phyloP scores from a whole-genome alignment of 1,140 invertebrate genomes.

The Papilio glaucus region DNA sequence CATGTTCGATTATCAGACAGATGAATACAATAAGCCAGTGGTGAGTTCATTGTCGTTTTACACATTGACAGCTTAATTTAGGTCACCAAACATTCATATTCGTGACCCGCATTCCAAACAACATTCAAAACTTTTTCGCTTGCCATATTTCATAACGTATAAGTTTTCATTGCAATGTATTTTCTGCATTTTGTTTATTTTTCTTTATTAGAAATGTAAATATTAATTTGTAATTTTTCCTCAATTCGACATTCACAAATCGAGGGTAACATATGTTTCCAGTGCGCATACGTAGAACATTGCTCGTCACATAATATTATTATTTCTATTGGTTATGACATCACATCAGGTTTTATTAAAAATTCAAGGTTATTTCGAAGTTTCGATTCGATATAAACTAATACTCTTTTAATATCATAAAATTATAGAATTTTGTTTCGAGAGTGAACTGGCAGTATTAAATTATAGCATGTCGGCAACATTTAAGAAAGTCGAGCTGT shows the following conservation, averaged over 20 bases:
- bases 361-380: background rate
- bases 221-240: background rate
- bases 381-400: background rate
- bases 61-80: conserved; percentile 33
- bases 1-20: conserved; percentile 82
- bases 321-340: conserved; percentile 17
- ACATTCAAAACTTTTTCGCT: conserved; percentile 55
- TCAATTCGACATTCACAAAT: background rate
- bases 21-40: conserved; percentile 76
- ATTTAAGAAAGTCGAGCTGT: conserved; percentile 3
- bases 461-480: background rate
- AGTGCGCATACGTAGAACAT: background rate
- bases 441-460: background rate
- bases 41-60: conserved; percentile 61
- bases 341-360: conserved; percentile 9
- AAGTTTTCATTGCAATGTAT: background rate
- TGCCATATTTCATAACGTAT: conserved; percentile 17
- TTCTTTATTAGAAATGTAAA: background rate
- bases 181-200: conserved; percentile 1
- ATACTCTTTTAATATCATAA: background rate
- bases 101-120: conserved; percentile 59
- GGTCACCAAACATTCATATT: conserved; percentile 23
- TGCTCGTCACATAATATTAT: background rate
- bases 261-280: conserved; percentile 10
- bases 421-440: background rate